phyloP scores from a whole-genome alignment of 2,113 vertebrate species.

The Anas platyrhynchos region DNA sequence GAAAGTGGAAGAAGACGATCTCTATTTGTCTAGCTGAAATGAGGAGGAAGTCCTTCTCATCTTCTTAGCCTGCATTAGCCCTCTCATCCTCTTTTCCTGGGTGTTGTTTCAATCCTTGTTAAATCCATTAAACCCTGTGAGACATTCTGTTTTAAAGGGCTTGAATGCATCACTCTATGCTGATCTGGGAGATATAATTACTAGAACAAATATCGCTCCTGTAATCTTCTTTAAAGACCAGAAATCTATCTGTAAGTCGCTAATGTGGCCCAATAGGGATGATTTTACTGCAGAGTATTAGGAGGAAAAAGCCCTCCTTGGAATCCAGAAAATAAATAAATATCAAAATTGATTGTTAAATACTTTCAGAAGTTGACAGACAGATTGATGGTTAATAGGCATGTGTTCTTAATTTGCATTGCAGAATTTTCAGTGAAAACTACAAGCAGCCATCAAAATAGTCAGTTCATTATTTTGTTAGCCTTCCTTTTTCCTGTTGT shows the following conservation, averaged over 20 bases:
- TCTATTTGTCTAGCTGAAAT: not conserved
- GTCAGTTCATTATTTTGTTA: constrained; percentile 11
- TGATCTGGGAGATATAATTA: not conserved
- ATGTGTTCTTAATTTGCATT: constrained; percentile 31
- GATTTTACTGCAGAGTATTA: not conserved
- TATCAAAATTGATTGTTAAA: constrained; percentile 3
- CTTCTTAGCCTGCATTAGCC: not conserved
- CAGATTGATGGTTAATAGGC: constrained; percentile 47
- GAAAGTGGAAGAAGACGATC: not conserved
- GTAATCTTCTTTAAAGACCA: constrained; percentile 20
- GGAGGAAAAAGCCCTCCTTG: not conserved
- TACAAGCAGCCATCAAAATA: constrained; percentile 13
- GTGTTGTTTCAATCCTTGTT: not conserved
- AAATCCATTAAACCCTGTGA: not conserved
- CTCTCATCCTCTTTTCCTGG: not conserved
- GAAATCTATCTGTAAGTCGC: not conserved
- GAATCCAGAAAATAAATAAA: constrained; percentile 9
- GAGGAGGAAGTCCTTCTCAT: not conserved
- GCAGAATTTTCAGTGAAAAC: not conserved
- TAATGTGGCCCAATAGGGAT: not conserved
- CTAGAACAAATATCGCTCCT: constrained; percentile 3
- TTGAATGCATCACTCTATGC: not conserved
- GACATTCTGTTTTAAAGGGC: not conserved
- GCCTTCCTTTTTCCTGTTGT: not conserved
- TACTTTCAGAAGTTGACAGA: constrained; percentile 31